Conservation (phyloP, 1,140 invertebrate genomes). For the Drosophila tsacasi region DNA sequence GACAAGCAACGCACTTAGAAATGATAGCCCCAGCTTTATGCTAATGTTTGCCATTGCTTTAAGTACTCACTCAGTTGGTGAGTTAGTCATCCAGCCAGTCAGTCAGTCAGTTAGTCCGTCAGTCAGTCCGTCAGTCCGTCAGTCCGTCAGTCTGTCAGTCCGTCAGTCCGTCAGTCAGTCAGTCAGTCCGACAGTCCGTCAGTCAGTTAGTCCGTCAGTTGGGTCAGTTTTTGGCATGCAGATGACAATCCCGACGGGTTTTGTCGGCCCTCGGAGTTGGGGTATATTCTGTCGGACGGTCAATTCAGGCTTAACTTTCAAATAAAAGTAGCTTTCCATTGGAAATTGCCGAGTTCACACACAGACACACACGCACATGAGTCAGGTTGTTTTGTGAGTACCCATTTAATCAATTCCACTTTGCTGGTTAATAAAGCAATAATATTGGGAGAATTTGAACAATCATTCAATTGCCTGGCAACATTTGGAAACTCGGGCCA, state of each 20-base stretch:
- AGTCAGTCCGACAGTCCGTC: conserved; percentile 4
- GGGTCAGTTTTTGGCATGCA: conserved; percentile 45
- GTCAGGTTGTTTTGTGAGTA: conserved; percentile 4
- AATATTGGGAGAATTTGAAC: conserved; percentile 14
- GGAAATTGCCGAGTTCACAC: conserved; percentile 23
- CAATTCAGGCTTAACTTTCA: conserved; percentile 27
- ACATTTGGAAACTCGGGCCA: not conserved
- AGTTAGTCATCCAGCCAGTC: conserved; percentile 43
- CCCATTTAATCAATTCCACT: conserved; percentile 37
- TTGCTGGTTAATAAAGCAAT: conserved; percentile 48
- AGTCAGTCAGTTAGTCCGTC: conserved; percentile 21
- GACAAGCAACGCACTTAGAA: conserved; percentile 67
- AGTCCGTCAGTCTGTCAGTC: conserved; percentile 8
- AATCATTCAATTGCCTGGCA: conserved; percentile 15
- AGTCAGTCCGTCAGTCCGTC: conserved; percentile 1
- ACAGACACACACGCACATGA: conserved; percentile 21
- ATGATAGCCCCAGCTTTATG: conserved; percentile 82
- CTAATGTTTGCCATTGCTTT: conserved; percentile 74
- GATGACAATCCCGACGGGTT: conserved; percentile 36
- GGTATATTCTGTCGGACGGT: not conserved
- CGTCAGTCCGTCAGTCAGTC: conserved; percentile 1
- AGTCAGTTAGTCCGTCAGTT: conserved; percentile 30
- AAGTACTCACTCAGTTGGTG: conserved; percentile 60
- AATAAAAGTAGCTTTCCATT: conserved; percentile 38
- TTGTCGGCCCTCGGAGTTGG: conserved; percentile 5